Conservation (phyloP, 2,797 vertebrate genomes). For the Schizothorax lantsangensis region DNA sequence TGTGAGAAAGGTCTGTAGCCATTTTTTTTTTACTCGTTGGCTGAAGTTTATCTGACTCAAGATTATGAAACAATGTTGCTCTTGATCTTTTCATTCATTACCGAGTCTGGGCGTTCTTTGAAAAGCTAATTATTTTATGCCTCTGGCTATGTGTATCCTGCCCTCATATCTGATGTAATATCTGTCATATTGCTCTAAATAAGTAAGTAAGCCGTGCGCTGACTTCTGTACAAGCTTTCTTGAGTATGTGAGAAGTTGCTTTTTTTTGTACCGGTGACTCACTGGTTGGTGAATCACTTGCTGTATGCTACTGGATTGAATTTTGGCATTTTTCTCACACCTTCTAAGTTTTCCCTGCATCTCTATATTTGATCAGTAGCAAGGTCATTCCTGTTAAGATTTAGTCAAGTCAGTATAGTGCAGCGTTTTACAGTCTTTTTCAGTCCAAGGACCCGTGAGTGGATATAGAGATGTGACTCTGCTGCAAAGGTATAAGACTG, state of each 20-base stretch:
- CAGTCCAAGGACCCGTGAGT: not conserved
- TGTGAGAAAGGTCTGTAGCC: constrained; percentile 13
- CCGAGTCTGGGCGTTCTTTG: not conserved
- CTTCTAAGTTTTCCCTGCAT: not conserved
- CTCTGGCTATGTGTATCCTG: not conserved
- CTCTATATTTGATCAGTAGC: not conserved
- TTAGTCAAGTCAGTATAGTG: not conserved
- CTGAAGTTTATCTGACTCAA: constrained; percentile 23
- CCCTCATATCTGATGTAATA: constrained; percentile 25
- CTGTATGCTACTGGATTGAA: not conserved
- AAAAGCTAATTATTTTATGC: constrained; percentile 33
- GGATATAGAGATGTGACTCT: not conserved
- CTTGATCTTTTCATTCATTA: constrained; percentile 29
- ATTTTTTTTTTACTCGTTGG: not conserved
- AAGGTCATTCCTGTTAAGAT: not conserved
- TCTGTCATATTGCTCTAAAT: constrained; percentile 23
- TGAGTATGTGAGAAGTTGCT: not conserved
- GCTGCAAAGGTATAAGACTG: not conserved
- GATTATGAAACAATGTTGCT: constrained; percentile 23
- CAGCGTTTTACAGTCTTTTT: not conserved
- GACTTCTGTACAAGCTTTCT: constrained; percentile 2
- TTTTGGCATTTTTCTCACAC: not conserved
- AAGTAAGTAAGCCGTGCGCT: not conserved
- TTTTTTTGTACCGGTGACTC: not conserved
- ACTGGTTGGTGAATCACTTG: not conserved